phyloP scores from a whole-genome alignment of 2,888 invertebrate species.

The Timandra comae region DNA sequence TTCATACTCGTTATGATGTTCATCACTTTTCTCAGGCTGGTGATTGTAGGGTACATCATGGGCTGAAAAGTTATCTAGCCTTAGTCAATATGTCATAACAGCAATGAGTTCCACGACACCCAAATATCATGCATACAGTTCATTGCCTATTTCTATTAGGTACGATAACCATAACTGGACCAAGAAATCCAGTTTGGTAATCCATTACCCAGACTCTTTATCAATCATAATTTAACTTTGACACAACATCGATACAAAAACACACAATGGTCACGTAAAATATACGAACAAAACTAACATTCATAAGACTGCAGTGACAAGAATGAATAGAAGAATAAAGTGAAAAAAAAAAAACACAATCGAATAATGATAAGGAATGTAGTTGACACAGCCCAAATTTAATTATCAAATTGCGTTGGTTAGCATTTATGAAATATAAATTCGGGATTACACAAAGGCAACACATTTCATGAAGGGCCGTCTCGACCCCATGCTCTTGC shows the following conservation, averaged over 20 bases:
- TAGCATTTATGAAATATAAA: conserved; percentile 12
- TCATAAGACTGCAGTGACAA: conserved; percentile 1
- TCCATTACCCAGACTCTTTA: no score
- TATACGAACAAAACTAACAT: not conserved
- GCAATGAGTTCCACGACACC: no score
- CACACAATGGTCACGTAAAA: not conserved
- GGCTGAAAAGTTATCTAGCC: conserved; percentile 39
- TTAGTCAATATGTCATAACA: no score
- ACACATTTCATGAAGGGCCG: conserved; percentile 34
- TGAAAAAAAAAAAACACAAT: conserved; percentile 6
- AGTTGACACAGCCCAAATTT: conserved; percentile 14
- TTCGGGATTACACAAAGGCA: conserved; percentile 30
- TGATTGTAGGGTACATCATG: conserved; percentile 39
- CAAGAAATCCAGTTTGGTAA: no score
- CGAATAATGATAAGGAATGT: conserved; percentile 2
- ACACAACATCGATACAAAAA: no score
- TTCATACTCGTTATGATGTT: conserved; percentile 76
- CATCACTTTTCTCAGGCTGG: conserved; percentile 32
- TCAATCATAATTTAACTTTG: no score
- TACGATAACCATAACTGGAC: no score
- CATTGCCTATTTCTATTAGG: no score
- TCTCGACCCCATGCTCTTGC: conserved; percentile 50
- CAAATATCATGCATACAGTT: no score
- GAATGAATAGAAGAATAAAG: not conserved
- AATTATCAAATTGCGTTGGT: conserved; percentile 9